Base-by-base conservation (phyloP, 2,113 vertebrate species). In the Bufo gargarizans region DNA sequence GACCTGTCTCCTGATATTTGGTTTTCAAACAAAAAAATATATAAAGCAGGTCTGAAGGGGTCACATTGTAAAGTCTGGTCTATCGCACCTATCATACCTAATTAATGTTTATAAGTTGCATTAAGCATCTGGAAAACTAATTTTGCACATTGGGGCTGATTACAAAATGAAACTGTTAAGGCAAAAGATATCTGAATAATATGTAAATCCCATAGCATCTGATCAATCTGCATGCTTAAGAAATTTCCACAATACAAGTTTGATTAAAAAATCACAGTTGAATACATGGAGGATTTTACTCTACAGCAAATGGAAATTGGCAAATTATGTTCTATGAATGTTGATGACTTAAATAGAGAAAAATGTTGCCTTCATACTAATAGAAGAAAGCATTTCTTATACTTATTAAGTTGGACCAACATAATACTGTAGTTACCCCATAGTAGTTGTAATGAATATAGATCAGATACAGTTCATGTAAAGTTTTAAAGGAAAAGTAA, bases 201-300 rank as follows among this genome's bases (percentile, higher is more conserved):
- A 53, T 55, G 50, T 78, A 76, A 76, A 76, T 78, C 77, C 77
- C 77, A 14, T 3, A 53, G 77, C 77, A 76, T 76, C 72, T 76
- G 72, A 76, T 76, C 72, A 76, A 50, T 76, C 72, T 49, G 72
- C 72, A 76, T 76, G 72, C 72, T 50, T 76, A 76, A 49, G 47
- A 76, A 76, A 76, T 76, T 76, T 76, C 72, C 47, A 78, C 77
- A 78, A 78, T 78, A 56, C n/a, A 56, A 55, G 4, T 78, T 78
- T 78, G 77, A 78, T 55, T 55, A 78, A 55, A 78, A 78, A 78
- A 78, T 33, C 77, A 53, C 49, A 53, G 4, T 22, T 55, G 49
- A 78, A 78, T 78, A 78, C 50, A 55, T 78, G 19, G 50, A 78
- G 77, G 49, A 56, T 55, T 78, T 78, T 78, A 78, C 77, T 56